These are phyloP conservation scores for Poeciliopsis prolifica DNA, from an alignment of 2,113 vertebrate species.

Conservation along the genomic window DNA sequence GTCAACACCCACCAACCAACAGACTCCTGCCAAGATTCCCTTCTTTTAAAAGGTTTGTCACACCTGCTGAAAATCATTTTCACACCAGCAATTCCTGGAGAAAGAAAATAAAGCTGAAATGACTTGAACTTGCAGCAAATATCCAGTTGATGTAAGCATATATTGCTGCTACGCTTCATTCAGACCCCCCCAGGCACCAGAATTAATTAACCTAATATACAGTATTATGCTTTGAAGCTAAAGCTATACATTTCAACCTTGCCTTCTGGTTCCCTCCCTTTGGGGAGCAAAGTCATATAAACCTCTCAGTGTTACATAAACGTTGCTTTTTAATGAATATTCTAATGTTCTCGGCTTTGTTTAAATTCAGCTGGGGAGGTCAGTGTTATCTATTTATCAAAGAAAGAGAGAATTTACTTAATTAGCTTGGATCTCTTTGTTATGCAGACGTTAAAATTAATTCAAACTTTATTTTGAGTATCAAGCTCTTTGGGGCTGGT, in stretches of 20 bases:
- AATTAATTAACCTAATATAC: conserved; percentile 72
- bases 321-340: conserved; percentile 72
- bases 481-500: conserved; percentile 51
- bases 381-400: conserved; percentile 69
- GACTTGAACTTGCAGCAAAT: conserved; percentile 30
- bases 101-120: conserved; percentile 4
- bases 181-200: conserved; percentile 65
- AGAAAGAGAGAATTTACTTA: conserved; percentile 63
- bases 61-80: conserved; percentile 20
- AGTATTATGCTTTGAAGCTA: conserved; percentile 74
- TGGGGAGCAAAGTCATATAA: conserved; percentile 55
- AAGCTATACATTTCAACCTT: conserved; percentile 65
- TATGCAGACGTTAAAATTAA: conserved; percentile 71
- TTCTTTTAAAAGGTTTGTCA: neutral
- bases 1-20: neutral
- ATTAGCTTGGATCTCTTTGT: conserved; percentile 73
- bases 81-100: conserved; percentile 46
- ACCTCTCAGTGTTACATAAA: conserved; percentile 68
- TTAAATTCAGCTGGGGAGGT: conserved; percentile 64
- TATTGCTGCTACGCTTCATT: conserved; percentile 51
- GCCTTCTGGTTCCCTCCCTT: conserved; percentile 57
- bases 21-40: neutral
- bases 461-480: conserved; percentile 65
- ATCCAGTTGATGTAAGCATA: conserved; percentile 45
- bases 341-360: conserved; percentile 65